Evolutionary conservation across 1,140 invertebrate genomes (phyloP), one percentile per base, ranked within the genome.

Genomic region (Manduca sexta): DNA sequence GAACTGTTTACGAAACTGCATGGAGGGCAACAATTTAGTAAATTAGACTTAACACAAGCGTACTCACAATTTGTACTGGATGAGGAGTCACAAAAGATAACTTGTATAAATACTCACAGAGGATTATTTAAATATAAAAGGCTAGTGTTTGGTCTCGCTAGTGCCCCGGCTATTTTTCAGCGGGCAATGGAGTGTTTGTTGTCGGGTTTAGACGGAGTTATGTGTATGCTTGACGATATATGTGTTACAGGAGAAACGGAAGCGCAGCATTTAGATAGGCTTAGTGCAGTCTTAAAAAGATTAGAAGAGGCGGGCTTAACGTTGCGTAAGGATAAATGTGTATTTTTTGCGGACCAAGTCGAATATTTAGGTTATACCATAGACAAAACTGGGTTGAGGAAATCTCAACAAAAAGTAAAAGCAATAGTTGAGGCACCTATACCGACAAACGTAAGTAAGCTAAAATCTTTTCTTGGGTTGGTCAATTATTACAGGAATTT

Each of bases 91-190:
- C 51, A 71, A 34, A 31, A 65, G 37, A 45, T 64, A 1, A 64
- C 68, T 1, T 64, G 64, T 3, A 75, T 81, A 16, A 68, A 61
- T 37, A 81, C 75, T 3, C 56, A 56, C 39, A 64, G 60, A 42
- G 72, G 72, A 0, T 44, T 78, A n/a, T 79, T 61, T 62, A 49
- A 47, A 42, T 75, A 66, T 48, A 75, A 57, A 2, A 39, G 75
- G 8, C 47, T 77, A 46, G 63, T 69, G 7, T 69, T 67, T 33
- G 72, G 72, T 1, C 41, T 76, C n/a, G 50, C 74, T 3, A 68
- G 59, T 30, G 65, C 67, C 0, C 76, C 73, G 0, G 65, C 60
- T 11, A 64, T 74, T 16, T 82, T 79, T 59, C 69, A 74, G 56
- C 52, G 52, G 42, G 57, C 69, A 0, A 62, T 82, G 38, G 74